Conservation (phyloP, 2,888 invertebrate genomes). For the Pollenia angustigena region DNA sequence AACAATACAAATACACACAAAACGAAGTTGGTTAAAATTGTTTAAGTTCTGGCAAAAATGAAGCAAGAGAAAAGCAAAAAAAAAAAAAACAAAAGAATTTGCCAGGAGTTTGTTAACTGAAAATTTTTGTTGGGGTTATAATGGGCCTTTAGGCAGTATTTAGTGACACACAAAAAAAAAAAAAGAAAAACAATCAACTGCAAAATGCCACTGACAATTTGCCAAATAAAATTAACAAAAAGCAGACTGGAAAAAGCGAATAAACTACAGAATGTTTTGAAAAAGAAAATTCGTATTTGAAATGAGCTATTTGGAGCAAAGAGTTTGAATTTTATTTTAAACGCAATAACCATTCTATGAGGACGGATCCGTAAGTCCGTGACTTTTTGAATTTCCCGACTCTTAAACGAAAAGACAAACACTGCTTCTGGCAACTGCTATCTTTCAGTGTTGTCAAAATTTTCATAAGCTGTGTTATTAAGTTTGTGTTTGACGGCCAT, state of each 20-base stretch:
- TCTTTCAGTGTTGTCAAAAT: no score
- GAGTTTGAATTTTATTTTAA: no score
- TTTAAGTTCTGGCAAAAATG: slow-evolving; percentile 29
- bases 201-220: slow-evolving; percentile 72
- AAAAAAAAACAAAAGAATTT: slow-evolving; percentile 33
- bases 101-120: slow-evolving; percentile 59
- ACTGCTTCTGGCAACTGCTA: no score
- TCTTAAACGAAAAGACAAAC: no score
- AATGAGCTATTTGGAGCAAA: not conserved
- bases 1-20: slow-evolving; percentile 38
- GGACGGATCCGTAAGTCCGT: no score
- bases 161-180: slow-evolving; percentile 25
- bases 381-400: no score
- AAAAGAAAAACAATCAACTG: slow-evolving; percentile 61
- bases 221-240: slow-evolving; percentile 54
- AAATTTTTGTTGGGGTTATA: slow-evolving; percentile 54
- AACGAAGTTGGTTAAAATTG: slow-evolving; percentile 32
- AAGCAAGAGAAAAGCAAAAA: not conserved
- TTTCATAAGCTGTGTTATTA: no score
- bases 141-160: slow-evolving; percentile 67
- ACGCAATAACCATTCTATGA: no score
- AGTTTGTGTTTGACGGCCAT: no score
- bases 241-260: slow-evolving; percentile 5
- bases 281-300: not conserved
- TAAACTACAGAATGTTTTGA: not conserved